A percentile compares a stretch with the other conserved stretches of the same genome.
phyloP scores from a whole-genome alignment of 2,888 invertebrate species.

The Scrobipalpa atriplicella region DNA sequence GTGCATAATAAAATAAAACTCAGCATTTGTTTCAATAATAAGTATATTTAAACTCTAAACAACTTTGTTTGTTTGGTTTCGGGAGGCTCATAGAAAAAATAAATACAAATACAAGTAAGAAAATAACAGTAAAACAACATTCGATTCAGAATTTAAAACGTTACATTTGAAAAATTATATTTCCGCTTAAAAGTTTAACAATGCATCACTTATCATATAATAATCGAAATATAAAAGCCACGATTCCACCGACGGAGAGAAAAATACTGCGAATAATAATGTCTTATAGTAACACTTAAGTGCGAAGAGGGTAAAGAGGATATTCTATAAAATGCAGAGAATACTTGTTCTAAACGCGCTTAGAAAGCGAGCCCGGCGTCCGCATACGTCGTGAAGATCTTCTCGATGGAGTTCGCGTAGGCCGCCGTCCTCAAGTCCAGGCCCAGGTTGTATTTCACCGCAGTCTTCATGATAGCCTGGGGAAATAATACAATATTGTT shows the following conservation, averaged over 20 bases:
- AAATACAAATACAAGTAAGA: constrained; percentile 33
- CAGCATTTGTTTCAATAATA: constrained; percentile 21
- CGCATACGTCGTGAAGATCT: constrained; percentile 97
- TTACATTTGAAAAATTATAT: constrained; percentile 67
- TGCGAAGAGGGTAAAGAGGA: constrained; percentile 66
- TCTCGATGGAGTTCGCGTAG: constrained; percentile 97
- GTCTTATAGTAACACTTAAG: constrained; percentile 69
- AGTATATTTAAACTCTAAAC: constrained; percentile 22
- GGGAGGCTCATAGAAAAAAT: constrained; percentile 33
- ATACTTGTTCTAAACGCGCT: constrained; percentile 64
- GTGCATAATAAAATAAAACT: not conserved
- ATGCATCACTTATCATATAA: constrained; percentile 57
- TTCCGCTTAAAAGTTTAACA: constrained; percentile 65
- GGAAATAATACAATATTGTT: constrained; percentile 26
- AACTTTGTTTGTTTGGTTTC: constrained; percentile 22
- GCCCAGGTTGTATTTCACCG: constrained; percentile 95
- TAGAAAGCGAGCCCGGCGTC: constrained; percentile 97
- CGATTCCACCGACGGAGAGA: constrained; percentile 60
- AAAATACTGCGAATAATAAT: constrained; percentile 76
- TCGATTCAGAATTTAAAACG: constrained; percentile 70
- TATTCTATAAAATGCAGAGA: constrained; percentile 75
- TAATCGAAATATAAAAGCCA: constrained; percentile 65
- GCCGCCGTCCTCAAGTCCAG: constrained; percentile 98
- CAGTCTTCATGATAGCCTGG: constrained; percentile 96
- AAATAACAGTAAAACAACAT: constrained; percentile 73